Conservation (phyloP, 2,888 invertebrate species). For the Meganola albula region DNA sequence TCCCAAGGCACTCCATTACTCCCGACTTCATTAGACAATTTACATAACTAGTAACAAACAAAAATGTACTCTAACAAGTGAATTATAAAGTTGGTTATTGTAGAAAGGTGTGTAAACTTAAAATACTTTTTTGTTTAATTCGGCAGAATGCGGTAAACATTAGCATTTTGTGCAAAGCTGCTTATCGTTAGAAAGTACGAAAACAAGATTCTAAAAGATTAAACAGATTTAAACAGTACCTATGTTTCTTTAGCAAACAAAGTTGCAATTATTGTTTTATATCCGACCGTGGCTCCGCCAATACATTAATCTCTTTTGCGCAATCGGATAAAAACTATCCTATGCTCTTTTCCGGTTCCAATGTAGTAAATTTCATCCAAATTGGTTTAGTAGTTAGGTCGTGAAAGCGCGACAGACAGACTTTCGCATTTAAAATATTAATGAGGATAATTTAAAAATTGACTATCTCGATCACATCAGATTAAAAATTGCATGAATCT, state of each 20-base stretch:
- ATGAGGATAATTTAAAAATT: too few relatives aligned
- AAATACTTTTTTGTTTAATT: constrained; percentile 39
- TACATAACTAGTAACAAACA: constrained; percentile 8
- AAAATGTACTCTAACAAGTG: constrained; percentile 6
- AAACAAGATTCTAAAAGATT: constrained; percentile 43
- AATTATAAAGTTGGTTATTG: constrained; percentile 5
- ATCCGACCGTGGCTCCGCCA: too few relatives aligned
- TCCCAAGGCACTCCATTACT: constrained; percentile 49
- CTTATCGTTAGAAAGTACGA: constrained; percentile 56
- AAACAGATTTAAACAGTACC: constrained; percentile 15
- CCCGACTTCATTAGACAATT: constrained; percentile 41
- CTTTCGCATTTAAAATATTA: too few relatives aligned
- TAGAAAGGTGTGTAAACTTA: constrained; percentile 1
- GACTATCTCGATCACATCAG: too few relatives aligned
- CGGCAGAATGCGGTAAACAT: constrained; percentile 43
- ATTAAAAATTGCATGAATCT: too few relatives aligned
- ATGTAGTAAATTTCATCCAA: too few relatives aligned
- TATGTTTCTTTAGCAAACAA: neutral
- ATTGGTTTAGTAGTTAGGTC: too few relatives aligned
- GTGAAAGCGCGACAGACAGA: too few relatives aligned
- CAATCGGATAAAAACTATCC: too few relatives aligned
- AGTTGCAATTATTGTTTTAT: neutral
- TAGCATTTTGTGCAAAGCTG: constrained; percentile 59
- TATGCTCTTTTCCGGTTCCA: too few relatives aligned
- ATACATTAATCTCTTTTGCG: too few relatives aligned